Conservation (phyloP, 2,888 invertebrate genomes). For the Amblyteles armatorius region DNA sequence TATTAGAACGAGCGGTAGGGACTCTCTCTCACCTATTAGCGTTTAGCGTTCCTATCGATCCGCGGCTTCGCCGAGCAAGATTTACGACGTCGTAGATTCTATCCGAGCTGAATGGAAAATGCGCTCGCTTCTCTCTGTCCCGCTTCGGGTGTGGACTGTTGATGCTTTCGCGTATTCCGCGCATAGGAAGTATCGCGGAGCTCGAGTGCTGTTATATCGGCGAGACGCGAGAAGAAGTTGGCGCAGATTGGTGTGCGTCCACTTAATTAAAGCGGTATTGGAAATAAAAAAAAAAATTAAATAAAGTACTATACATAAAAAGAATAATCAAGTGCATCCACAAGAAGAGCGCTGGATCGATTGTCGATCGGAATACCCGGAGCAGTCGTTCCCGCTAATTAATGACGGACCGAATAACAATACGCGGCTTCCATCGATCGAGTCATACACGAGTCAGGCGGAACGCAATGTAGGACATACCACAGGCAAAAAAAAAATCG, state of each 20-base stretch:
- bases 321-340: background rate
- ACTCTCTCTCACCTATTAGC: slow-evolving; percentile 66
- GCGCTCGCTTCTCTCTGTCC: slow-evolving; percentile 44
- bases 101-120: slow-evolving; percentile 69
- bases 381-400: slow-evolving; percentile 7
- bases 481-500: background rate
- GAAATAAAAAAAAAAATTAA: slow-evolving; percentile 13
- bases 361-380: no score
- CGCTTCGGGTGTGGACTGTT: slow-evolving; percentile 8
- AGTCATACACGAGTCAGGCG: background rate
- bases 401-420: slow-evolving; percentile 70
- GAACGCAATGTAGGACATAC: no score
- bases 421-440: no score
- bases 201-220: slow-evolving; percentile 18
- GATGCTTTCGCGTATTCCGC: slow-evolving; percentile 6
- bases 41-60: slow-evolving; percentile 67
- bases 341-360: background rate
- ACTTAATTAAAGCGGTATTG: slow-evolving; percentile 37
- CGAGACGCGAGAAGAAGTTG: background rate
- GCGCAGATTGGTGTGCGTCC: slow-evolving; percentile 15
- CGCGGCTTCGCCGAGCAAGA: slow-evolving; percentile 65
- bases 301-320: background rate
- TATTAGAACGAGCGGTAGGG: slow-evolving; percentile 40
- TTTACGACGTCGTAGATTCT: slow-evolving; percentile 78
- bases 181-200: slow-evolving; percentile 20